Evolutionary conservation across 2,113 vertebrate genomes (phyloP), one percentile per base, ranked within the genome.

Genomic region (Bambusicola thoracicus): DNA sequence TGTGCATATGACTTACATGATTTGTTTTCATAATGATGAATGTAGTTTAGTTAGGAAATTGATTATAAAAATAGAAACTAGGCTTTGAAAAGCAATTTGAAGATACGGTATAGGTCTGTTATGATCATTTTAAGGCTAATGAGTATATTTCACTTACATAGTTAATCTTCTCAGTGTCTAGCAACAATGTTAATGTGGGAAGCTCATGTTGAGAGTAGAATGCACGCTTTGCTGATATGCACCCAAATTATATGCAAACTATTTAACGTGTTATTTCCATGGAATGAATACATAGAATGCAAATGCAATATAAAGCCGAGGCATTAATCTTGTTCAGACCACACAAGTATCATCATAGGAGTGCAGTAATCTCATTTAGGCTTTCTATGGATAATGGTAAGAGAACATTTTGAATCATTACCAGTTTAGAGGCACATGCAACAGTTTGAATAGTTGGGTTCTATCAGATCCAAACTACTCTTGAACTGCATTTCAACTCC

Each of bases 11-110:
- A 97, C 95, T 98, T 97, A 97, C 93, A 97, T 90, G 95, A 97
- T 97, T 97, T 97, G 96, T 97, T 97, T 97, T 96, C 89, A 67
- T 97, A 96, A 96, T 97, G 96, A 97, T 29, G 6, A 97, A 95
- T 96, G 92, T 85, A 82, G 89, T 96, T 97, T 96, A 95, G 95
- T 97, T 97, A 92, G 93, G 96, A 95, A 97, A 98, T 95, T 94
- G 97, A 96, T 97, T 97, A 93, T 85, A 97, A 97, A 98, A 97
- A 97, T 96, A 97, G 96, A 97, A 98, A 90, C 83, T 61, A 94
- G 94, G 92, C 91, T 97, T 96, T 95, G 96, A 97, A 97, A 94
- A 97, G 95, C 97, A 97, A 96, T 97, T 97, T 97, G 91, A 97
- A 97, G 90, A 91, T 93, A 85, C 1, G 11, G 16, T 96, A 95